phyloP scores from a whole-genome alignment of 1,140 invertebrate species.

The Lethrus apterus region DNA sequence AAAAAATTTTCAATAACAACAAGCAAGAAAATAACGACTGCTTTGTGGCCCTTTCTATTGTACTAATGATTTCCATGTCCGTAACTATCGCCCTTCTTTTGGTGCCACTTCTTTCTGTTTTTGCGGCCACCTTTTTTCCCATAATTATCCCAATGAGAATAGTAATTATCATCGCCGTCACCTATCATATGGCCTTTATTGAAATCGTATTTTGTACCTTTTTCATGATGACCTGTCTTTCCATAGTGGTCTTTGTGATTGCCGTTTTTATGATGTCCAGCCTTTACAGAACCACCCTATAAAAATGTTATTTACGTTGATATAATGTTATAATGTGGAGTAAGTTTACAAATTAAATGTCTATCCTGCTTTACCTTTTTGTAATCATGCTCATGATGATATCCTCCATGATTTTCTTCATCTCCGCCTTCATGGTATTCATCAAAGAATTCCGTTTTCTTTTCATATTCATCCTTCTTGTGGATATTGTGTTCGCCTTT shows the following conservation, averaged over 20 bases:
- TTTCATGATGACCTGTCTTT: constrained; percentile 48
- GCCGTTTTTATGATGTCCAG: constrained; percentile 43
- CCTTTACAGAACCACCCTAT: constrained; percentile 37
- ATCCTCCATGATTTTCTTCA: constrained; percentile 47
- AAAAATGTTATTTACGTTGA: too few species aligned
- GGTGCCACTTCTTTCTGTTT: constrained; percentile 2
- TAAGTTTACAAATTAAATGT: constrained; percentile 3
- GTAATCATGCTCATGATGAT: constrained; percentile 6
- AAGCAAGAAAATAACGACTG: too few species aligned
- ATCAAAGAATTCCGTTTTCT: constrained; percentile 10
- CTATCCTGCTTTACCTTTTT: constrained; percentile 1
- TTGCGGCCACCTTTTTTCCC: constrained; percentile 6
- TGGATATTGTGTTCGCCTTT: constrained; percentile 56
- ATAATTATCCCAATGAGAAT: neutral
- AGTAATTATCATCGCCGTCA: neutral
- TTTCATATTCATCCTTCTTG: constrained; percentile 53
- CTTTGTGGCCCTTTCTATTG: too few species aligned
- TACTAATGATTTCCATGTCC: too few species aligned
- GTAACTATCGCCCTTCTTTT: neutral
- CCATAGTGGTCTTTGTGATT: constrained; percentile 50
- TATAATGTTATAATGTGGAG: neutral
- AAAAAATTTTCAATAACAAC: too few species aligned
- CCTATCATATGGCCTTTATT: constrained; percentile 48
- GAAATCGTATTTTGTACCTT: constrained; percentile 49
- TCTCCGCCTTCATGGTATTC: constrained; percentile 41